These are phyloP conservation scores for Pitangus sulphuratus DNA, from an alignment of 2,797 vertebrate genomes.

Conservation along the genomic window DNA sequence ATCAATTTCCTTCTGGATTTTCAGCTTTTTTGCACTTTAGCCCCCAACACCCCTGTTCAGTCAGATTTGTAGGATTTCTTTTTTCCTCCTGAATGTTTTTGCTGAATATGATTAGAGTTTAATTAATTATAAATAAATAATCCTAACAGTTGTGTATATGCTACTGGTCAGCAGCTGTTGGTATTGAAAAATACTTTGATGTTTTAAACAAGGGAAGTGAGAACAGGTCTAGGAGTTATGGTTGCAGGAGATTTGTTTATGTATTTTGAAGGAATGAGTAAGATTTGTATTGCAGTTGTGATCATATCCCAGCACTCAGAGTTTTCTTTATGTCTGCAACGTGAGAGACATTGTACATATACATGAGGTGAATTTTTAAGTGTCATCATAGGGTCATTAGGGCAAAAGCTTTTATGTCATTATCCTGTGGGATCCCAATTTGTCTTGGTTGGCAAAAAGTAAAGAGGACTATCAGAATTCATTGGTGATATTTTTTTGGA, in stretches of 20 bases:
- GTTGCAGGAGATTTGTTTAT: not conserved
- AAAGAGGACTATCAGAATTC: not conserved
- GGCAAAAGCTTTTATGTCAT: not conserved
- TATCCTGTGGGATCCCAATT: not conserved
- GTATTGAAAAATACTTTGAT: slow-evolving; percentile 38
- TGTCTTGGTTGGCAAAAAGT: not conserved
- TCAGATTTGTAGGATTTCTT: not conserved
- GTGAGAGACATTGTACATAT: not conserved
- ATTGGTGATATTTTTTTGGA: not conserved
- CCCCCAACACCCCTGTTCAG: not conserved
- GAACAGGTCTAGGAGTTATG: not conserved
- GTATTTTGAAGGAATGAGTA: not conserved
- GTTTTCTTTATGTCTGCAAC: not conserved
- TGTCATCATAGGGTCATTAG: not conserved
- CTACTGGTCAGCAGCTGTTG: slow-evolving; percentile 36
- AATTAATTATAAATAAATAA: slow-evolving; percentile 30
- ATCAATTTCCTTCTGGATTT: not conserved
- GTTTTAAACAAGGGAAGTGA: not conserved
- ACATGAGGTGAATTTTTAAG: not conserved
- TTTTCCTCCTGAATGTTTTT: not conserved
- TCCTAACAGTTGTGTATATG: not conserved
- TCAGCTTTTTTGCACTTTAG: not conserved
- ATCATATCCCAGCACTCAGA: not conserved
- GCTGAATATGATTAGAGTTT: not conserved
- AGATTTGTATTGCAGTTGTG: not conserved